A percentile compares a stretch with the other conserved stretches of the same genome.
phyloP scores from a whole-genome alignment of 2,113 vertebrate genomes.

The Oxyruncus cristatus region DNA sequence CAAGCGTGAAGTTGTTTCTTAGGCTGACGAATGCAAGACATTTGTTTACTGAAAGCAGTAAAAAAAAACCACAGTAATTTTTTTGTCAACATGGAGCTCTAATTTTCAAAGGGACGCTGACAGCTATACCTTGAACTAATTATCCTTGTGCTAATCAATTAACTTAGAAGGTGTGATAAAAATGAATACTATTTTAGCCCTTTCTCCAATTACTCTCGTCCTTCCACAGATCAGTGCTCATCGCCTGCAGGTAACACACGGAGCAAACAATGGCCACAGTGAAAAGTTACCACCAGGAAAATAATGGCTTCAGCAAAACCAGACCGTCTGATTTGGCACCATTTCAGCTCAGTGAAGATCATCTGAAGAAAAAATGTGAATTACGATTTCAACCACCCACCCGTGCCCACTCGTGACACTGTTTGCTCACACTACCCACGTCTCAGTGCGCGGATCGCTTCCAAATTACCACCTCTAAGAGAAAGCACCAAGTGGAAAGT shows the following conservation, averaged over 20 bases:
- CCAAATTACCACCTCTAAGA: constrained; percentile 25
- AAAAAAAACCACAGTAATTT: not conserved
- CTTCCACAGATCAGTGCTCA: not conserved
- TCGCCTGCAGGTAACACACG: fast-evolving
- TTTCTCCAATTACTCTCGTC: not conserved
- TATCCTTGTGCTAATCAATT: not conserved
- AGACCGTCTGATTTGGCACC: not conserved
- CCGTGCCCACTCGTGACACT: constrained; percentile 23
- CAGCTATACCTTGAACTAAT: not conserved
- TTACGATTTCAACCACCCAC: constrained; percentile 42
- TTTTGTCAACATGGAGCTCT: not conserved
- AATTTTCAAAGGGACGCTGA: not conserved
- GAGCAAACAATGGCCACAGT: not conserved
- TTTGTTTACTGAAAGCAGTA: not conserved
- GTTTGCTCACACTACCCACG: constrained; percentile 51
- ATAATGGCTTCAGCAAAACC: not conserved
- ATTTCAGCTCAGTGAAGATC: constrained; percentile 4
- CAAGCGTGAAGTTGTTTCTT: not conserved
- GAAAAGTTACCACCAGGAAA: not conserved
- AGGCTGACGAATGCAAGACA: not conserved
- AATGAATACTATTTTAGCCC: not conserved
- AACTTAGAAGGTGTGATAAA: not conserved
- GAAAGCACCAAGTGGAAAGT: constrained; percentile 9
- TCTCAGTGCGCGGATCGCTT: not conserved
- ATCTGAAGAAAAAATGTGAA: constrained; percentile 41